Conservation (phyloP, 2,113 vertebrate genomes). For the Tragelaphus imberbis region DNA sequence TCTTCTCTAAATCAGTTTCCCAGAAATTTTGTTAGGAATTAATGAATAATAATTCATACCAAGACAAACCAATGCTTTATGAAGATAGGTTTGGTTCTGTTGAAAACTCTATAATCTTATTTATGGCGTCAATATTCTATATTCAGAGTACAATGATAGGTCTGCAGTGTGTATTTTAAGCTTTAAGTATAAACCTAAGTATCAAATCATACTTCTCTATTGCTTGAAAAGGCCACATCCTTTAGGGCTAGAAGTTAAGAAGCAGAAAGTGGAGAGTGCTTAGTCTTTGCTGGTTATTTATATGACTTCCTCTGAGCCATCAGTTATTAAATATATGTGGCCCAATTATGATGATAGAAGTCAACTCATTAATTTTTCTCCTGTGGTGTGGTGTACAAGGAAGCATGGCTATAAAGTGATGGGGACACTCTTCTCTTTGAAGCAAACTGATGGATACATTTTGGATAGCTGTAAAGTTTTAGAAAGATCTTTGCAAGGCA, state of each 20-base stretch:
- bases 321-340: neutral
- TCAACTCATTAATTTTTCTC: neutral
- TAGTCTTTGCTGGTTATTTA: neutral
- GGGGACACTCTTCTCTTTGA: neutral
- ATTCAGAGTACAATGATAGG: neutral
- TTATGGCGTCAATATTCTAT: neutral
- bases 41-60: neutral
- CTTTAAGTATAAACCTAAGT: neutral
- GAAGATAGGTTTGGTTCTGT: neutral
- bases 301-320: neutral
- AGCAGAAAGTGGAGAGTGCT: neutral
- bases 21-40: neutral
- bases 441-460: neutral
- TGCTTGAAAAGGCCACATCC: neutral
- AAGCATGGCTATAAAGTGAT: neutral
- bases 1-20: neutral
- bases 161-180: neutral
- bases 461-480: neutral
- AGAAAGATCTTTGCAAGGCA: neutral
- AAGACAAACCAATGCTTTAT: neutral
- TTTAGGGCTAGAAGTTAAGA: neutral
- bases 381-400: neutral
- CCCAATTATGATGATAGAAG: neutral
- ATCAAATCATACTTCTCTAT: neutral
- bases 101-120: neutral